Conservation (phyloP, 2,113 vertebrate genomes). For the Macrotus californicus region DNA sequence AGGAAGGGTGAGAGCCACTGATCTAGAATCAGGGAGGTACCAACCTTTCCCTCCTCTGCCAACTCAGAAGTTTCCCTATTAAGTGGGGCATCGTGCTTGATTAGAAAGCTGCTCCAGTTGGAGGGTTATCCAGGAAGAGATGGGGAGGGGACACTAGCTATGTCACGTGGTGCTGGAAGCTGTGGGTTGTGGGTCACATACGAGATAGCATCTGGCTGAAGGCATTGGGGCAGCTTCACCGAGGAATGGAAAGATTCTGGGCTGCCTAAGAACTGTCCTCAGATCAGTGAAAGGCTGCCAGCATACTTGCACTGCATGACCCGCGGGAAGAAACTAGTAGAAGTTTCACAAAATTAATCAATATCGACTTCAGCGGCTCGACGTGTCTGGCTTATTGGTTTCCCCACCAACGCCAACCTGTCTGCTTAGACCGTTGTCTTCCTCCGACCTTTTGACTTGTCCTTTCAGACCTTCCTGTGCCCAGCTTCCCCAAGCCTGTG, state of each 20-base stretch:
- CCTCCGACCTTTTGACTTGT: not conserved
- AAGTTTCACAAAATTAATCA: not conserved
- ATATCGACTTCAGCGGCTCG: not conserved
- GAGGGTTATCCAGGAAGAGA: not conserved
- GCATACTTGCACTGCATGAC: not conserved
- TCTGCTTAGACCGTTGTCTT: not conserved
- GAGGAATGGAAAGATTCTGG: not conserved
- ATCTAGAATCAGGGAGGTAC: not conserved
- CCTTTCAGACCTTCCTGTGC: not conserved
- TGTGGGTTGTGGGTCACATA: too few species aligned
- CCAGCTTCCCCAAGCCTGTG: not conserved
- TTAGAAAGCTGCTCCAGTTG: too few species aligned
- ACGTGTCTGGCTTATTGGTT: not conserved
- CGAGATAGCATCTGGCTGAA: not conserved
- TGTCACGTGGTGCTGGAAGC: rapidly evolving
- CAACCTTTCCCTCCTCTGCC: too few species aligned
- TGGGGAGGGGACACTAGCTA: not conserved
- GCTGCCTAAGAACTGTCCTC: not conserved
- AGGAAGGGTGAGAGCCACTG: not conserved
- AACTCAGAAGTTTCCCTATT: too few species aligned
- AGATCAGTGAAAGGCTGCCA: not conserved
- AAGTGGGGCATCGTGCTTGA: not conserved
- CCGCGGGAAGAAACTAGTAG: not conserved
- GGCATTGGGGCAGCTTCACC: not conserved
- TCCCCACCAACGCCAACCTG: not conserved